Evolutionary conservation across 2,888 invertebrate genomes (phyloP).

Genomic region (Oxyteleia sp.): DNA sequence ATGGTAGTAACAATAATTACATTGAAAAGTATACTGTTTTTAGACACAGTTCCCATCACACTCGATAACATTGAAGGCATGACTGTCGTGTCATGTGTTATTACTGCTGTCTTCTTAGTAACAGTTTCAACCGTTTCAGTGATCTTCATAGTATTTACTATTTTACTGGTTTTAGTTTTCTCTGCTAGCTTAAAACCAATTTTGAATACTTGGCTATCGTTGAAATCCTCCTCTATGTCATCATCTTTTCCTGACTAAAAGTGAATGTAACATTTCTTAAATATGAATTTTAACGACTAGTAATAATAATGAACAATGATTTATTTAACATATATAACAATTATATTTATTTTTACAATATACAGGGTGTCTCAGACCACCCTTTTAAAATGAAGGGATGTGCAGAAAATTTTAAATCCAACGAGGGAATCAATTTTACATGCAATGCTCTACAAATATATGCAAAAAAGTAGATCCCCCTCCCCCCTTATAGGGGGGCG

Average conservation of each 20-base stretch:
- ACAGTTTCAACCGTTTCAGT: conserved; percentile 52
- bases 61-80: conserved; percentile 61
- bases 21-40: conserved; percentile 25
- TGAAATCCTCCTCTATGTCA: conserved; percentile 81
- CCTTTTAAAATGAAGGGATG: no score
- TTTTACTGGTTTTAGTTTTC: conserved; percentile 40
- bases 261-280: conserved; percentile 4
- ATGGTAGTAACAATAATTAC: conserved; percentile 44
- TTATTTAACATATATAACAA: no score
- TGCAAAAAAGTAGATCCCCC: no score
- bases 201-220: conserved; percentile 87
- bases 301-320: no score
- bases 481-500: no score
- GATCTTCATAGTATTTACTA: background rate
- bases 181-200: conserved; percentile 86
- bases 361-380: no score
- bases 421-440: no score
- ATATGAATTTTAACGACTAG: no score
- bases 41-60: conserved; percentile 51
- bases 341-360: no score
- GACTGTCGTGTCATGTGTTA: conserved; percentile 53
- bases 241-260: conserved; percentile 78
- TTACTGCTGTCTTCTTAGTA: background rate
- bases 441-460: no score
- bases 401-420: no score